Percentiles rank a stretch among this genome's conserved stretches.
phyloP scores from a whole-genome alignment of 2,888 invertebrate species.

The Congeria kusceri region DNA sequence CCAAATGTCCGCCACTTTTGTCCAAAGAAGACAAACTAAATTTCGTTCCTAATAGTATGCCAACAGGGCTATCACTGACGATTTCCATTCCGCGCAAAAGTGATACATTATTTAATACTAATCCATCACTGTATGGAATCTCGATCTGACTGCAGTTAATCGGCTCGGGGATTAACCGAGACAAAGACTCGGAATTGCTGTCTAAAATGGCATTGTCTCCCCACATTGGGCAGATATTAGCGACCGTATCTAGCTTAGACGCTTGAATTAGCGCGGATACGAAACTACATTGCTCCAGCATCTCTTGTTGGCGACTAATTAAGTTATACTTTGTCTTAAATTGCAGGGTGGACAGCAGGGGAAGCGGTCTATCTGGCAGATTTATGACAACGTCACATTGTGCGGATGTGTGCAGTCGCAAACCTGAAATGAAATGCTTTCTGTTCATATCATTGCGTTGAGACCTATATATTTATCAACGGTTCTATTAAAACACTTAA shows the following conservation, averaged over 20 bases:
- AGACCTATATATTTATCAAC: not conserved
- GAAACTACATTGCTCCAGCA: not conserved
- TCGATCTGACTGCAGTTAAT: not conserved
- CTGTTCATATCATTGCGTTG: not conserved
- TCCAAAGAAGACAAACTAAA: not conserved
- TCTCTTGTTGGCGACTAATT: not conserved
- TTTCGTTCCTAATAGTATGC: not conserved
- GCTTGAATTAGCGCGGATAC: not conserved
- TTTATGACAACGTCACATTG: not conserved
- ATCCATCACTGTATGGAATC: not conserved
- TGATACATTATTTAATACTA: not conserved
- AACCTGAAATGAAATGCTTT: not conserved
- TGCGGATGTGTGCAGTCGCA: not conserved
- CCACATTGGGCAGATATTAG: not conserved
- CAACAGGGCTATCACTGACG: not conserved
- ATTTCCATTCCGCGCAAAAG: not conserved
- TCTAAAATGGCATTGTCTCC: not conserved
- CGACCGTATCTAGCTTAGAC: not conserved
- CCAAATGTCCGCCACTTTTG: not conserved
- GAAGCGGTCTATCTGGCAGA: not conserved
- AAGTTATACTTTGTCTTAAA: not conserved
- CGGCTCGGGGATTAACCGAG: not conserved
- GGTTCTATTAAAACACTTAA: no score
- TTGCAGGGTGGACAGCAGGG: not conserved
- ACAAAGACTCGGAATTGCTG: not conserved